phyloP scores from a whole-genome alignment of 2,888 invertebrate species.

The Nomada lathburiana region DNA sequence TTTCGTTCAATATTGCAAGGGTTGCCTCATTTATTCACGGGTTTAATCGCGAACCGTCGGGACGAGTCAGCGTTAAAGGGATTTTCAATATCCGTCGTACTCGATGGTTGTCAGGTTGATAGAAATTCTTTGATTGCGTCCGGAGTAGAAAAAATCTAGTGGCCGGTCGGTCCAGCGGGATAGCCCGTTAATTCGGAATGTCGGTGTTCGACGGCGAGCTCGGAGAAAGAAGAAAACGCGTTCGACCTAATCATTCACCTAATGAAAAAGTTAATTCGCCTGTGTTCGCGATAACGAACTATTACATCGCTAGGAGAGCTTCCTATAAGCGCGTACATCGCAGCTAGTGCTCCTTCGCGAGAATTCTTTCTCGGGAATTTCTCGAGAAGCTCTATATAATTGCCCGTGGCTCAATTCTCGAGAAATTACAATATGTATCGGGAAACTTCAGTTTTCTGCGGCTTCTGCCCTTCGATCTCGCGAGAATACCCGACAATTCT shows the following conservation, averaged over 20 bases:
- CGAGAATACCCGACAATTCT: too few species aligned
- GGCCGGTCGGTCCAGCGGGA: slow-evolving; percentile 15
- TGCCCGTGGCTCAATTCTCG: too few species aligned
- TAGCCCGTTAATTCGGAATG: slow-evolving; percentile 64
- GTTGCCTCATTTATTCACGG: not conserved
- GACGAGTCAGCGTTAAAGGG: not conserved
- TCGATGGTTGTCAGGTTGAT: not conserved
- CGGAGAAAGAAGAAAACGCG: slow-evolving; percentile 53
- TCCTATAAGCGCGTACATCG: slow-evolving; percentile 10
- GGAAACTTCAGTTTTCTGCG: too few species aligned
- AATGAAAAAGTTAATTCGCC: slow-evolving; percentile 71
- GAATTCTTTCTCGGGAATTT: too few species aligned
- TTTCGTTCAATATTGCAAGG: not conserved
- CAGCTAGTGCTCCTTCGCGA: not conserved
- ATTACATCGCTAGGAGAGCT: slow-evolving; percentile 15
- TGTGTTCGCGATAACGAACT: slow-evolving; percentile 45
- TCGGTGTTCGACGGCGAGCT: slow-evolving; percentile 43
- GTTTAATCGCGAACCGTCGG: too few species aligned
- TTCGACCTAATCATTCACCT: too few species aligned
- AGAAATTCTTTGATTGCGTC: slow-evolving; percentile 12
- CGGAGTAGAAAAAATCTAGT: slow-evolving; percentile 43
- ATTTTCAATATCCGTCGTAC: not conserved
- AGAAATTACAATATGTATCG: too few species aligned
- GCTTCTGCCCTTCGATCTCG: too few species aligned
- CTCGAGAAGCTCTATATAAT: too few species aligned